These are phyloP conservation scores for Leptestheria dahalacensis DNA, from an alignment of 1,140 invertebrate genomes.

Conservation along the genomic window DNA sequence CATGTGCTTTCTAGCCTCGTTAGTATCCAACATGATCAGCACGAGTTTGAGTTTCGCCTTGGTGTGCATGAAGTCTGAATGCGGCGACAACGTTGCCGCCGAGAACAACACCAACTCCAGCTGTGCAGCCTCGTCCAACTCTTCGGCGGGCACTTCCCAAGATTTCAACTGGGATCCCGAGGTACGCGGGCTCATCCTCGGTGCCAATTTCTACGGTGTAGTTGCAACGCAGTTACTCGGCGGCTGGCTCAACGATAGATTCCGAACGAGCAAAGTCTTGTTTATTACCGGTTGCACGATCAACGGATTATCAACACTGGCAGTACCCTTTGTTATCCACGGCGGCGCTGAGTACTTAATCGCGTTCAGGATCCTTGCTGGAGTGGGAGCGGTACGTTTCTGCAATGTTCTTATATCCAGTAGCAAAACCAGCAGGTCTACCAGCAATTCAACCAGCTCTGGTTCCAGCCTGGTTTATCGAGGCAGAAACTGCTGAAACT, in stretches of 20 bases:
- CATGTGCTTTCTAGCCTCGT: constrained; percentile 15
- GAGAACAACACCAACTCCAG: not conserved
- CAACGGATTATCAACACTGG: not conserved
- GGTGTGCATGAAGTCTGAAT: constrained; percentile 21
- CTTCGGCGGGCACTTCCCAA: constrained; percentile 10
- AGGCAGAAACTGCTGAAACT: no score
- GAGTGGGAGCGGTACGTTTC: constrained; percentile 25
- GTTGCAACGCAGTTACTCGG: constrained; percentile 32
- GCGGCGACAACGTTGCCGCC: not conserved
- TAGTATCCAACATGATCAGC: constrained; percentile 19
- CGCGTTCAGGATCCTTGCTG: constrained; percentile 27
- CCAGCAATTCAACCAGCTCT: no score
- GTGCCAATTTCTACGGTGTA: constrained; percentile 31
- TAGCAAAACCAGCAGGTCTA: no score
- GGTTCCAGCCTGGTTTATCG: no score
- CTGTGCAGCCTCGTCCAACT: no score
- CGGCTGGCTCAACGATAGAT: constrained; percentile 28
- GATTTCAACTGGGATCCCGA: constrained; percentile 26
- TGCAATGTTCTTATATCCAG: not conserved
- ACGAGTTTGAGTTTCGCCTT: constrained; percentile 23
- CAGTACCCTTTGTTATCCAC: not conserved
- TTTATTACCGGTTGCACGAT: constrained; percentile 6
- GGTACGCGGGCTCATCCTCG: constrained; percentile 28
- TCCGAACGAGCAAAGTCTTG: constrained; percentile 28
- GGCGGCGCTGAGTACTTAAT: constrained; percentile 22